Percentiles rank a stretch among this genome's conserved stretches.
Conservation (phyloP, 92 coral and sea anemone species). For the Epizoanthus scotinus region DNA sequence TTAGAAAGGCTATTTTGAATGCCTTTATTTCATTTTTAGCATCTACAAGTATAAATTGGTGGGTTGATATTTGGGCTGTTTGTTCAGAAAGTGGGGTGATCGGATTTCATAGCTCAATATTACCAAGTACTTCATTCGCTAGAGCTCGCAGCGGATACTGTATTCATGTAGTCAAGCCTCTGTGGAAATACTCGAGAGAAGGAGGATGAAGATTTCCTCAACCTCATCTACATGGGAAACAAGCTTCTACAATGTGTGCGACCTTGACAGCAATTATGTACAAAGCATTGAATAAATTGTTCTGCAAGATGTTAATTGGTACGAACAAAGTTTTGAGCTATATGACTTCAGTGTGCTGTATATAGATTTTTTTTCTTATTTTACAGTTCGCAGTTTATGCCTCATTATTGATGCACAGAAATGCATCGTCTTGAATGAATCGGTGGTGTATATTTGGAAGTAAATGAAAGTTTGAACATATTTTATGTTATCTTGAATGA, state of each 20-base stretch:
- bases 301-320: slow-evolving; percentile 4
- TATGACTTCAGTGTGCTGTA: neutral
- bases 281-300: slow-evolving; percentile 17
- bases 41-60: slow-evolving; percentile 7
- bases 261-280: slow-evolving; percentile 10
- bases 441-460: neutral
- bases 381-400: neutral
- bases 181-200: slow-evolving; percentile 25
- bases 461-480: too few relatives aligned
- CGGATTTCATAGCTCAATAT: slow-evolving; percentile 12
- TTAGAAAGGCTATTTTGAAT: neutral
- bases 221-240: slow-evolving; percentile 5
- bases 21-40: neutral
- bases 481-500: too few relatives aligned
- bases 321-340: slow-evolving; percentile 1
- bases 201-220: slow-evolving; percentile 6
- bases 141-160: slow-evolving; percentile 23
- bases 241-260: neutral
- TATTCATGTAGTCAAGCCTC: slow-evolving; percentile 14
- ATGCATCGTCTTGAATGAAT: neutral
- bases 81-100: slow-evolving; percentile 10
- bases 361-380: neutral
- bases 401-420: slow-evolving; percentile 4
- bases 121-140: slow-evolving; percentile 25
- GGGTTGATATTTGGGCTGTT: slow-evolving; percentile 17